Evolutionary conservation across 2,888 invertebrate species (phyloP).

Genomic region (Stenichneumon culpator): DNA sequence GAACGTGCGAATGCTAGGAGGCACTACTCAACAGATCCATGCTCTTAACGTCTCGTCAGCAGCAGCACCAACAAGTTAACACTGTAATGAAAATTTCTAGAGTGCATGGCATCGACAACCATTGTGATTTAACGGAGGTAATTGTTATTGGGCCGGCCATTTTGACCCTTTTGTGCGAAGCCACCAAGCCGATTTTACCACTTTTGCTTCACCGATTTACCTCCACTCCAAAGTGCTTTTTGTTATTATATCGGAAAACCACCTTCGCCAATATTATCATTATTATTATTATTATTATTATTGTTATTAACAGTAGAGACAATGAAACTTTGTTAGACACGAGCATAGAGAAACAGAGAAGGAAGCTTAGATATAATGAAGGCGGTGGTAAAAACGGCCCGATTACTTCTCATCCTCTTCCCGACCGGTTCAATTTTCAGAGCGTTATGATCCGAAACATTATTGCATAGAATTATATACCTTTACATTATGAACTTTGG

Average conservation of each 20-base stretch:
- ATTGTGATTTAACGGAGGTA: slow-evolving; percentile 3
- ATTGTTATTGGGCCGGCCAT: slow-evolving; percentile 33
- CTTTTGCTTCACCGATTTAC: slow-evolving; percentile 41
- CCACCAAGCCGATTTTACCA: slow-evolving; percentile 62
- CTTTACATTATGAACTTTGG: slow-evolving; percentile 40
- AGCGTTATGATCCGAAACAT: not conserved
- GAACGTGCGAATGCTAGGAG: slow-evolving; percentile 81
- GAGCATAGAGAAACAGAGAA: slow-evolving; percentile 45
- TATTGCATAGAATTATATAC: slow-evolving; percentile 22
- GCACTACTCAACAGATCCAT: slow-evolving; percentile 81
- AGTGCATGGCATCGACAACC: slow-evolving; percentile 60
- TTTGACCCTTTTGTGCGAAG: slow-evolving; percentile 27
- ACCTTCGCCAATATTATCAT: slow-evolving; percentile 17
- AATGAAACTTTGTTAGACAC: slow-evolving; percentile 61
- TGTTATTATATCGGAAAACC: slow-evolving; percentile 38
- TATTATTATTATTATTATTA: not conserved
- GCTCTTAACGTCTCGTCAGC: slow-evolving; percentile 82
- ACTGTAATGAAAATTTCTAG: slow-evolving; percentile 82
- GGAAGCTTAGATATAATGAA: slow-evolving; percentile 34
- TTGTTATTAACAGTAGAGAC: slow-evolving; percentile 1
- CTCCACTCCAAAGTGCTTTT: slow-evolving; percentile 23
- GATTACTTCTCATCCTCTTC: slow-evolving; percentile 44
- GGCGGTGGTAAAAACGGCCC: slow-evolving; percentile 59
- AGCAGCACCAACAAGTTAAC: slow-evolving; percentile 84
- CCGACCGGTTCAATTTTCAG: slow-evolving; percentile 54